Evolutionary conservation across 2,113 vertebrate species (phyloP).

Genomic region (Steatornis caripensis): DNA sequence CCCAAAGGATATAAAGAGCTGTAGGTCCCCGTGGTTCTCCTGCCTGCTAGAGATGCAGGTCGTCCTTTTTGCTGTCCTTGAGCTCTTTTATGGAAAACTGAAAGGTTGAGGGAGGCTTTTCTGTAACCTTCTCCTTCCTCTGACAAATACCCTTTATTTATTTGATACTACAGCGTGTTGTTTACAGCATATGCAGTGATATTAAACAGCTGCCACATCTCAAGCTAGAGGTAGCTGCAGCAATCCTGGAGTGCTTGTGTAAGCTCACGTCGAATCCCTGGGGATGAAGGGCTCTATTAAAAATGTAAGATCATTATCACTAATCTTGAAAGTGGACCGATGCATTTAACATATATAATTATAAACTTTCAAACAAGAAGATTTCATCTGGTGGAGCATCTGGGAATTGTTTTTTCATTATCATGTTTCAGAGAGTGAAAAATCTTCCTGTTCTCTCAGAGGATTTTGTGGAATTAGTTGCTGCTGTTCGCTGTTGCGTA

Average conservation of each 20-base stretch:
- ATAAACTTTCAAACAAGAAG: conserved; percentile 27
- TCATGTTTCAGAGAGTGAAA: conserved; percentile 13
- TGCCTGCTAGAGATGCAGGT: neutral
- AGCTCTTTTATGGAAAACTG: neutral
- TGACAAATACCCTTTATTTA: neutral
- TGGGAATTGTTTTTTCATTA: conserved; percentile 45
- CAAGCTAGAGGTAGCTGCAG: neutral
- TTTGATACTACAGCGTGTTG: neutral
- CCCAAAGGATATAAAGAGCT: accelerated
- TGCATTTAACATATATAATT: conserved; percentile 50
- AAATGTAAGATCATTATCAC: conserved; percentile 22
- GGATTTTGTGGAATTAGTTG: conserved; percentile 43
- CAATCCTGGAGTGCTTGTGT: neutral
- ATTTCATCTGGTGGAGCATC: conserved; percentile 37
- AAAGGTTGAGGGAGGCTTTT: neutral
- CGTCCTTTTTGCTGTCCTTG: neutral
- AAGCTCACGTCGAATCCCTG: accelerated
- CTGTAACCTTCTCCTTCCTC: neutral
- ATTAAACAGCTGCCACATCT: neutral
- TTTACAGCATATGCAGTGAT: neutral
- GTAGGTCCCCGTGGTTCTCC: accelerated
- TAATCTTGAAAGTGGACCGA: conserved; percentile 5
- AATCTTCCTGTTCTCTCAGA: neutral
- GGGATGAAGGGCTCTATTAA: neutral
- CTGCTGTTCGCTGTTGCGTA: neutral